Evolutionary conservation across 2,797 vertebrate species (phyloP).

Genomic region (Streptopelia turtur): DNA sequence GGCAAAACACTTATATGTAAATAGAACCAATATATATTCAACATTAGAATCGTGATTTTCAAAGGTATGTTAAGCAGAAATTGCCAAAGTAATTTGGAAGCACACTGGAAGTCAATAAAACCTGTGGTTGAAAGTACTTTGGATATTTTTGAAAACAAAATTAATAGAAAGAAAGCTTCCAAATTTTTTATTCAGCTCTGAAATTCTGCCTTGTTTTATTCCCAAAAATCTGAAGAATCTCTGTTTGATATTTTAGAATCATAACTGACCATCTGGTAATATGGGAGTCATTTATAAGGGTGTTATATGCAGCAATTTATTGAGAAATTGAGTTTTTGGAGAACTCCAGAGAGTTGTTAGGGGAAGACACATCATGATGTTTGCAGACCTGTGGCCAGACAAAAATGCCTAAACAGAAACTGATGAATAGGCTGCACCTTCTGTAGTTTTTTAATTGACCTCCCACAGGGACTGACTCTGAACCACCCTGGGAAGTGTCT

Average conservation of each 20-base stretch:
- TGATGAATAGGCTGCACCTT: neutral
- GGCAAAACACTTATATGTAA: neutral
- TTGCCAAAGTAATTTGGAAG: neutral
- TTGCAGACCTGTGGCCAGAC: neutral
- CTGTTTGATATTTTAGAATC: neutral
- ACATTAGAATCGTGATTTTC: neutral
- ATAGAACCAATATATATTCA: neutral
- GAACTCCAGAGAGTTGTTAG: neutral
- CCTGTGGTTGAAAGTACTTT: neutral
- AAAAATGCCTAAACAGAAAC: neutral
- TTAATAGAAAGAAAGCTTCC: neutral
- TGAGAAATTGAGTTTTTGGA: neutral
- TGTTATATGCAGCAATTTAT: neutral
- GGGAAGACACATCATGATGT: fast-evolving
- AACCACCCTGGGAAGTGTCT: neutral
- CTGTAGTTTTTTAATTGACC: neutral
- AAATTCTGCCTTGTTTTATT: neutral
- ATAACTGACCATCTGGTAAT: neutral
- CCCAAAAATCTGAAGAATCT: neutral
- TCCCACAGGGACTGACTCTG: neutral
- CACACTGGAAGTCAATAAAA: neutral
- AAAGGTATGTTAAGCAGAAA: neutral
- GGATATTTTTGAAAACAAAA: neutral
- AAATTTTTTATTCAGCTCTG: neutral
- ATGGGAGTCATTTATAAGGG: fast-evolving